Evolutionary conservation across 2,797 vertebrate genomes (phyloP).

Genomic region (Sus cebifrons): DNA sequence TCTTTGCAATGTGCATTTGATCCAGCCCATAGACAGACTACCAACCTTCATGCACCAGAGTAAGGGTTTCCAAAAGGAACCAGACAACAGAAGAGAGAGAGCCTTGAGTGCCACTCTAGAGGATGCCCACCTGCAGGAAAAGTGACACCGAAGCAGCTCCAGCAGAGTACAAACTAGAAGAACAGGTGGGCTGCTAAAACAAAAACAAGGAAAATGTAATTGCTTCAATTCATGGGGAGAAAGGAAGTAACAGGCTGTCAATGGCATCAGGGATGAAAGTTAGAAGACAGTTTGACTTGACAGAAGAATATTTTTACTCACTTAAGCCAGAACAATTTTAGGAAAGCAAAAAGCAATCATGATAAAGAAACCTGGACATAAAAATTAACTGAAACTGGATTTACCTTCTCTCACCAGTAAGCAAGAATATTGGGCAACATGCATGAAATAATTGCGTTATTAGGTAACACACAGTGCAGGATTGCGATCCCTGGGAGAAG

Average conservation of each 20-base stretch:
- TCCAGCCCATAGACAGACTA: constrained; percentile 24
- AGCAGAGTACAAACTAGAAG: not conserved
- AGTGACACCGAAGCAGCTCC: not conserved
- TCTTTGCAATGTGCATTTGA: not conserved
- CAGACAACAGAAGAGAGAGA: not conserved
- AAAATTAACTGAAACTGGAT: not conserved
- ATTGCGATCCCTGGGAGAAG: not conserved
- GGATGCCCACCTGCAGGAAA: not conserved
- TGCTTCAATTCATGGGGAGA: constrained; percentile 37
- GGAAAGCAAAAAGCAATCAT: not conserved
- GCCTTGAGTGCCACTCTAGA: not conserved
- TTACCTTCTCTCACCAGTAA: constrained; percentile 32
- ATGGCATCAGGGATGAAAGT: constrained; percentile 12
- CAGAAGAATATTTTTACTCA: constrained; percentile 41
- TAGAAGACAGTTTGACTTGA: constrained; percentile 16
- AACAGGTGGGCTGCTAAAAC: constrained; percentile 50
- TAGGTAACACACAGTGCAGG: not conserved
- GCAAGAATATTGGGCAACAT: not conserved
- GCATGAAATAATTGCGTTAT: constrained; percentile 38
- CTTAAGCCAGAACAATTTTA: constrained; percentile 44
- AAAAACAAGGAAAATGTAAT: constrained; percentile 43
- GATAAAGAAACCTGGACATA: not conserved
- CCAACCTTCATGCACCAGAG: not conserved
- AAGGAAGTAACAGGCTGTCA: constrained; percentile 51
- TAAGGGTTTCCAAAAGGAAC: not conserved